phyloP scores from a whole-genome alignment of 2,888 invertebrate species.

The Drosophila parthenogenetica region DNA sequence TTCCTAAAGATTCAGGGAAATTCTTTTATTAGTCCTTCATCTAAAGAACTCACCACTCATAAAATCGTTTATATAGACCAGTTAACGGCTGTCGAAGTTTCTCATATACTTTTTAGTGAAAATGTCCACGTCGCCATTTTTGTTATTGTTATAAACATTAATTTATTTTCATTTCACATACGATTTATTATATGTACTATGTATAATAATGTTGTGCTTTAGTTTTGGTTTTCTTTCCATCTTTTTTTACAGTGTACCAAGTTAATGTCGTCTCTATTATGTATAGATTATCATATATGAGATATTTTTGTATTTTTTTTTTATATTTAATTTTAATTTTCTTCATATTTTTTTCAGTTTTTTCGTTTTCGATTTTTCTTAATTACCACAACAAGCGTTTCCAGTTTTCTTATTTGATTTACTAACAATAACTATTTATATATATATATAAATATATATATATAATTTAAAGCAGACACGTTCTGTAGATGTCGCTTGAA shows the following conservation, averaged over 20 bases:
- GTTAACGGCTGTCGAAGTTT: too few relatives aligned
- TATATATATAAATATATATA: slow-evolving; percentile 24
- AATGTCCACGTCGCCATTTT: slow-evolving; percentile 67
- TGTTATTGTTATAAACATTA: slow-evolving; percentile 68
- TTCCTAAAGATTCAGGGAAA: too few relatives aligned
- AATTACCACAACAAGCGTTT: slow-evolving; percentile 81
- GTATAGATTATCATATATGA: slow-evolving; percentile 62
- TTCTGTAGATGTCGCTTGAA: not conserved
- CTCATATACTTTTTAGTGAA: slow-evolving; percentile 42
- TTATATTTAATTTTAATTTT: slow-evolving; percentile 27
- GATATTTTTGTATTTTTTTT: slow-evolving; percentile 43
- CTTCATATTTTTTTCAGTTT: slow-evolving; percentile 8
- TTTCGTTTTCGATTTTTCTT: slow-evolving; percentile 48
- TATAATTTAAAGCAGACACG: slow-evolving; percentile 26
- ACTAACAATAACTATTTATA: slow-evolving; percentile 71
- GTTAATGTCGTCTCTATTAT: slow-evolving; percentile 60
- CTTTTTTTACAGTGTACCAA: slow-evolving; percentile 73
- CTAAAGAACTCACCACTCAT: too few relatives aligned
- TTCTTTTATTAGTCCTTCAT: too few relatives aligned
- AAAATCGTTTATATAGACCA: too few relatives aligned
- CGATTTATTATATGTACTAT: slow-evolving; percentile 44
- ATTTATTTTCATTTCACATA: slow-evolving; percentile 66
- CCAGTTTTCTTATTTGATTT: slow-evolving; percentile 79
- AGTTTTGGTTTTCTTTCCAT: slow-evolving; percentile 51
- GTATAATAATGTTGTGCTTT: slow-evolving; percentile 63